These are phyloP conservation scores for Heteromormyrus szaboi DNA, from an alignment of 2,797 vertebrate genomes.

Conservation along the genomic window DNA sequence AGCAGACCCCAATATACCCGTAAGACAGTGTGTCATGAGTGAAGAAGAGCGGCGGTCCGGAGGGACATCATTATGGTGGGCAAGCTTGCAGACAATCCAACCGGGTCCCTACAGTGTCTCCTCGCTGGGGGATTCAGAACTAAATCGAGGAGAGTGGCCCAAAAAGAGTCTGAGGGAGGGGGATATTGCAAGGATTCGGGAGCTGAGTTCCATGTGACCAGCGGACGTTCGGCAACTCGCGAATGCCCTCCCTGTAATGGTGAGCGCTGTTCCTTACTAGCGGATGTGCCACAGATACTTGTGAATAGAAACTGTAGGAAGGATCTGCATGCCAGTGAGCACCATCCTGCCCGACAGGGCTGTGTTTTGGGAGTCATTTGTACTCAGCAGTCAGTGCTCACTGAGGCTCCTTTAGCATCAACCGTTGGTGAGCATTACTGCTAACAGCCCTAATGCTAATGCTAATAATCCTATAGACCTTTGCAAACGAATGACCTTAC, in stretches of 20 bases:
- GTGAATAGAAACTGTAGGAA: neutral
- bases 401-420: neutral
- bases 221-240: neutral
- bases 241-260: neutral
- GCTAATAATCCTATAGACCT: neutral
- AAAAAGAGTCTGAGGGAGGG: neutral
- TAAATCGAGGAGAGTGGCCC: conserved; percentile 8
- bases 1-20: conserved; percentile 12
- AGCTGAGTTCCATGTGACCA: neutral
- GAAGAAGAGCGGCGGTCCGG: neutral
- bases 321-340: neutral
- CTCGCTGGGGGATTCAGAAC: neutral
- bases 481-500: neutral
- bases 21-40: conserved; percentile 9
- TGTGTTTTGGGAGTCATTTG: neutral
- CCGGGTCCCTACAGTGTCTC: neutral
- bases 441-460: neutral
- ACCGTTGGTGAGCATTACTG: neutral
- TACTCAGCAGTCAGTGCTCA: neutral
- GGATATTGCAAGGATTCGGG: neutral
- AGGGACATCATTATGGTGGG: conserved; percentile 15
- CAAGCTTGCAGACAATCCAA: neutral
- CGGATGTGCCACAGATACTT: neutral
- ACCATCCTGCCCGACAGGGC: neutral
- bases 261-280: neutral